phyloP scores from a whole-genome alignment of 2,797 vertebrate genomes.

The Aplochiton taeniatus region DNA sequence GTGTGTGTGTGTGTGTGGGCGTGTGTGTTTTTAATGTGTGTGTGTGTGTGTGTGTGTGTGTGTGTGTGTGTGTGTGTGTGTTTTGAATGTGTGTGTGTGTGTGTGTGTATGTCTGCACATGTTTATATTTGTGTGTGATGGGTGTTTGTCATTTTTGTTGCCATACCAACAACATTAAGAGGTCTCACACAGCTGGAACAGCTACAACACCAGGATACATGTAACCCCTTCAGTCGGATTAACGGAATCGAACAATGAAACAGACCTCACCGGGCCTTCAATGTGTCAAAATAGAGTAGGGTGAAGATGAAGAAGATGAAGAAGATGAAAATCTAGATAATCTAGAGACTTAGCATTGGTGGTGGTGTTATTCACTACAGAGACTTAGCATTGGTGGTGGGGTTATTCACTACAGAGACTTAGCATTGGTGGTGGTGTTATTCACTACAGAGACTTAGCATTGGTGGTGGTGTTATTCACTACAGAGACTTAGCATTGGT shows the following conservation, averaged over 20 bases:
- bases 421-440: no score
- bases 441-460: no score
- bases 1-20: conserved; percentile 26
- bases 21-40: no score
- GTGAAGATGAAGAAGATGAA: conserved; percentile 36
- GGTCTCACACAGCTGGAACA: conserved; percentile 70
- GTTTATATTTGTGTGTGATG: conserved; percentile 54
- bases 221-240: conserved; percentile 51
- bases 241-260: conserved; percentile 72
- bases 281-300: conserved; percentile 26
- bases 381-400: no score
- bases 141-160: conserved; percentile 69
- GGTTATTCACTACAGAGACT: no score
- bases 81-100: conserved; percentile 27
- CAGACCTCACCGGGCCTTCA: conserved; percentile 53
- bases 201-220: conserved; percentile 63
- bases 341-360: no score
- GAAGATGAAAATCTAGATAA: no score
- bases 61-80: conserved; percentile 33
- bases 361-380: no score
- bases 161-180: conserved; percentile 75
- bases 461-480: no score
- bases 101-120: conserved; percentile 52
- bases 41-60: not conserved
- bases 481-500: no score